Evolutionary conservation across 2,113 vertebrate genomes (phyloP).

Genomic region (human (Homo sapiens)): DNA sequence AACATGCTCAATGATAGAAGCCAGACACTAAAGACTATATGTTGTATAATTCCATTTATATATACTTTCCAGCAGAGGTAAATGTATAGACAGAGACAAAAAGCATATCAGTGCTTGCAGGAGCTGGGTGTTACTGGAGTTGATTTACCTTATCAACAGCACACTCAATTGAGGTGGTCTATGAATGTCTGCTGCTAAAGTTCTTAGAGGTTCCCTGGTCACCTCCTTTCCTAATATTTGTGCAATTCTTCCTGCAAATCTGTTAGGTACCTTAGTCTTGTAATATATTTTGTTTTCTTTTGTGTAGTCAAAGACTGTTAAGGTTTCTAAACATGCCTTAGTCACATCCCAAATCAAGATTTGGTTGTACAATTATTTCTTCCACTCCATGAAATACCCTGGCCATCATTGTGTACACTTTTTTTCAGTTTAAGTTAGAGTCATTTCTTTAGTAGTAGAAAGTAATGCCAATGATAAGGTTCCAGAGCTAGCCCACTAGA

Average conservation of each 20-base stretch:
- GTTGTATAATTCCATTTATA: background rate
- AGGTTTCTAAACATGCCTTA: background rate
- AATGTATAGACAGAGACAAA: background rate
- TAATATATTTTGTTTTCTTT: background rate
- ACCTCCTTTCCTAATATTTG: background rate
- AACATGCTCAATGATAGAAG: background rate
- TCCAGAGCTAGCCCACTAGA: background rate
- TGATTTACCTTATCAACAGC: background rate
- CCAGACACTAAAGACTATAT: background rate
- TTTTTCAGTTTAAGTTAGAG: background rate
- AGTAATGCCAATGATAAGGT: background rate
- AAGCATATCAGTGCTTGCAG: background rate
- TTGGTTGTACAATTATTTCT: background rate
- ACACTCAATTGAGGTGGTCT: background rate
- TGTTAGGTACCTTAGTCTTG: background rate
- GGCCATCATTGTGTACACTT: background rate
- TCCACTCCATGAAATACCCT: background rate
- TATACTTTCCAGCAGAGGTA: background rate
- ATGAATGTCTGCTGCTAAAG: background rate
- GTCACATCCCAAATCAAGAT: background rate
- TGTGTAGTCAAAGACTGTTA: background rate
- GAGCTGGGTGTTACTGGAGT: background rate
- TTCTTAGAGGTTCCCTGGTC: background rate
- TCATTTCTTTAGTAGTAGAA: background rate
- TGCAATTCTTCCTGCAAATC: background rate